phyloP scores from a whole-genome alignment of 2,113 vertebrate genomes.

The Oncorhynchus keta region DNA sequence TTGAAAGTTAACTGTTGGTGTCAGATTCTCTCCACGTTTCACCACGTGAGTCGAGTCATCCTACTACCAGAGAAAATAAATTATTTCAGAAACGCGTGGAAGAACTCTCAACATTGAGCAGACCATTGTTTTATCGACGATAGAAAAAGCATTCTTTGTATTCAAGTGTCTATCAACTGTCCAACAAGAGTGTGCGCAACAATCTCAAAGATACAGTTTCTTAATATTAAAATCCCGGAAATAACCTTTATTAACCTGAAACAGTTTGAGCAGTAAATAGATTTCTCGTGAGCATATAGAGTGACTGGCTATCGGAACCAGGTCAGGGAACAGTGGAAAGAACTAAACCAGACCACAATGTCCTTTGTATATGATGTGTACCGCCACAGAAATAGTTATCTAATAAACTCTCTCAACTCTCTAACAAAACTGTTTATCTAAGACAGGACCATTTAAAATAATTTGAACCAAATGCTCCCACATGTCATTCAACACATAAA shows the following conservation, averaged over 20 bases:
- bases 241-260: background rate
- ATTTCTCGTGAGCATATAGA: background rate
- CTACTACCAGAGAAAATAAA: background rate
- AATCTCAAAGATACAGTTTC: background rate
- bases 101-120: background rate
- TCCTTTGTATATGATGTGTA: background rate
- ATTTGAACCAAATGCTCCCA: slow-evolving; percentile 19
- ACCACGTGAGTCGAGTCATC: background rate
- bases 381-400: background rate
- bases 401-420: background rate
- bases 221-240: background rate
- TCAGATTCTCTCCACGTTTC: background rate
- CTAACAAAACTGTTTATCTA: slow-evolving; percentile 23
- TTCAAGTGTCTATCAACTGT: background rate
- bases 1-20: slow-evolving; percentile 3
- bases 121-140: background rate
- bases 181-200: background rate
- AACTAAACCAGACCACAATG: background rate
- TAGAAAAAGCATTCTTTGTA: background rate
- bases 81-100: background rate
- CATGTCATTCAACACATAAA: slow-evolving; percentile 42
- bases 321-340: background rate
- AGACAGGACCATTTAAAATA: slow-evolving; percentile 21
- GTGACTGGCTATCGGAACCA: background rate
- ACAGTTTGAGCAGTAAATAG: background rate